Percentiles rank a stretch among this genome's conserved stretches.
Conservation (phyloP, 2,888 invertebrate species). For the Oligia fasciuncula region DNA sequence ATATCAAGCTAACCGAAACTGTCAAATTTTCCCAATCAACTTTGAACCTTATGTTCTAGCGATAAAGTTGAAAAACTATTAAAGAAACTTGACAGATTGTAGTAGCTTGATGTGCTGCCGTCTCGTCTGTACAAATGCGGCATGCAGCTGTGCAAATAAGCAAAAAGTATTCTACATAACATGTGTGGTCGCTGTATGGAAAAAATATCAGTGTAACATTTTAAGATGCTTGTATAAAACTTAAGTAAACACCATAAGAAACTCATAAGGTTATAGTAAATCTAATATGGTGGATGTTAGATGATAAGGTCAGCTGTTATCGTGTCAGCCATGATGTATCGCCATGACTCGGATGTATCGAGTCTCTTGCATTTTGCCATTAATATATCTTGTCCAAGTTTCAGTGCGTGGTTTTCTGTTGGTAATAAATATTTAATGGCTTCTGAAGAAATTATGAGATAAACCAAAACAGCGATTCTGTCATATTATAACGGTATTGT, state of each 20-base stretch:
- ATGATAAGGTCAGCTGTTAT: neutral
- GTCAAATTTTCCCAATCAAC: too few relatives aligned
- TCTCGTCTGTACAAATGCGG: too few relatives aligned
- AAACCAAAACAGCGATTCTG: neutral
- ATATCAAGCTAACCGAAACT: too few relatives aligned
- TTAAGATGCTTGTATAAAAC: neutral
- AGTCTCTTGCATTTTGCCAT: constrained; percentile 2
- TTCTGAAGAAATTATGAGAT: neutral
- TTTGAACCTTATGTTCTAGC: too few relatives aligned
- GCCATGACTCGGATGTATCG: constrained; percentile 27
- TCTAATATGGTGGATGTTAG: constrained; percentile 4
- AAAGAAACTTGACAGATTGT: too few relatives aligned
- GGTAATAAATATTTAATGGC: neutral
- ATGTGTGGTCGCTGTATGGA: neutral
- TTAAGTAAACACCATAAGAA: neutral
- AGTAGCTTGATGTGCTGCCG: too few relatives aligned
- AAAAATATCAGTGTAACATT: neutral
- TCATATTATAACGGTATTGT: neutral
- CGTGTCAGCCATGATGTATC: constrained; percentile 36
- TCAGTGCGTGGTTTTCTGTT: neutral
- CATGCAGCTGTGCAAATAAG: constrained; percentile 9
- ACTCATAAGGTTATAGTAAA: neutral
- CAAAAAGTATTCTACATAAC: neutral
- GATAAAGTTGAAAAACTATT: too few relatives aligned
- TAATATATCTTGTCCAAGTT: neutral